Conservation (phyloP, 2,113 vertebrate species). For the Corydoras maculifer region DNA sequence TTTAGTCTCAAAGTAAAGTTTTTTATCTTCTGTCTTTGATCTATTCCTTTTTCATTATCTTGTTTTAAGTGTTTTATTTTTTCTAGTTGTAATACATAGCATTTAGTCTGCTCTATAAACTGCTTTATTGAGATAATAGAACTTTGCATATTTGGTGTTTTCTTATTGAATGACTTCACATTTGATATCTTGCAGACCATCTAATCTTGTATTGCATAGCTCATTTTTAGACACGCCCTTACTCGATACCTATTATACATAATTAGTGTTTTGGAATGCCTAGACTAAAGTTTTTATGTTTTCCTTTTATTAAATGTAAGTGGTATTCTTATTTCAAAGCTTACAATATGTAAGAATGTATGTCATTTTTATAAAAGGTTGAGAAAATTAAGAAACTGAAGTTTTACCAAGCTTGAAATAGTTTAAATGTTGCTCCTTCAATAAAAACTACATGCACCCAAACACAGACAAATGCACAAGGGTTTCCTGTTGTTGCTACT, state of each 20-base stretch:
- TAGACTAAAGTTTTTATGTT: background rate
- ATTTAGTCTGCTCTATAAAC: too few relatives aligned
- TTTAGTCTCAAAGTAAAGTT: background rate
- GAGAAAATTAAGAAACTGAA: too few relatives aligned
- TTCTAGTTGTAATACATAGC: too few relatives aligned
- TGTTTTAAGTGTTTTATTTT: too few relatives aligned
- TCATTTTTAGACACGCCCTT: slow-evolving; percentile 15
- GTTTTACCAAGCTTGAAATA: too few relatives aligned
- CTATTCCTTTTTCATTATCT: too few relatives aligned
- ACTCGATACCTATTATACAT: background rate
- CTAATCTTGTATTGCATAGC: slow-evolving; percentile 18
- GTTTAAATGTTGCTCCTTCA: too few relatives aligned
- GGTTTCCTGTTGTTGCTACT: too few relatives aligned
- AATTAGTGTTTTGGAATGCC: background rate
- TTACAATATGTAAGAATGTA: too few relatives aligned
- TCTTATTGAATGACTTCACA: slow-evolving; percentile 17
- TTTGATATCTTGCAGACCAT: slow-evolving; percentile 22
- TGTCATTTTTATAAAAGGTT: too few relatives aligned
- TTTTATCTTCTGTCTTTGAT: background rate
- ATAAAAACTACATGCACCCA: too few relatives aligned
- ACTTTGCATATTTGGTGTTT: background rate
- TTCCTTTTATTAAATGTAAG: background rate
- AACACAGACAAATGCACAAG: too few relatives aligned
- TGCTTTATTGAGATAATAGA: background rate
- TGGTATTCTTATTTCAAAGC: background rate